These are phyloP conservation scores for Orestias chungarensis DNA, from an alignment of 2,797 vertebrate genomes.

Conservation along the genomic window DNA sequence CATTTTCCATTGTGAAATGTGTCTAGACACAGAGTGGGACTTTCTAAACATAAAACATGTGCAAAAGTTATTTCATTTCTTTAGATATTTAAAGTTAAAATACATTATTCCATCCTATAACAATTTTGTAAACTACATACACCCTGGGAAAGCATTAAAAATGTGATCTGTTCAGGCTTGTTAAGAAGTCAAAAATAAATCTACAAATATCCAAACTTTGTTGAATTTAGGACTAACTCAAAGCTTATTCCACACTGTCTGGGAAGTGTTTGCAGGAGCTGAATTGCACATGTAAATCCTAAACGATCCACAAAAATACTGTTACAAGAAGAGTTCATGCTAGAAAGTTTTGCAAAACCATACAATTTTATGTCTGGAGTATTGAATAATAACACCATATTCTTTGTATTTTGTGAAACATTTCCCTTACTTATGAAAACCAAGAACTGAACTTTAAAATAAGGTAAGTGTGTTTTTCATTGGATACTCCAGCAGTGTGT, in stretches of 20 bases:
- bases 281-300: not conserved
- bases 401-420: not conserved
- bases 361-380: not conserved
- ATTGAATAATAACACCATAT: not conserved
- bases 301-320: not conserved
- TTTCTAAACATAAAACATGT: constrained; percentile 2
- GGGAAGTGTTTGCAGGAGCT: not conserved
- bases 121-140: not conserved
- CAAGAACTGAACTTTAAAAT: not conserved
- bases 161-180: constrained; percentile 7
- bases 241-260: not conserved
- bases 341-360: not conserved
- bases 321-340: not conserved
- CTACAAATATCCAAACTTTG: not conserved
- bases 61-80: constrained; percentile 6
- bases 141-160: constrained; percentile 9
- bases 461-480: not conserved
- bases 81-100: not conserved
- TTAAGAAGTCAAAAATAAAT: constrained; percentile 12
- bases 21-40: constrained; percentile 16
- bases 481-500: not conserved
- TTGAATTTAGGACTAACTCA: constrained; percentile 15
- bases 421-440: not conserved
- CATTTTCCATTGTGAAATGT: constrained; percentile 21
- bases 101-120: not conserved